Conservation (phyloP, 1,140 invertebrate genomes). For the Drosophila bifasciata region DNA sequence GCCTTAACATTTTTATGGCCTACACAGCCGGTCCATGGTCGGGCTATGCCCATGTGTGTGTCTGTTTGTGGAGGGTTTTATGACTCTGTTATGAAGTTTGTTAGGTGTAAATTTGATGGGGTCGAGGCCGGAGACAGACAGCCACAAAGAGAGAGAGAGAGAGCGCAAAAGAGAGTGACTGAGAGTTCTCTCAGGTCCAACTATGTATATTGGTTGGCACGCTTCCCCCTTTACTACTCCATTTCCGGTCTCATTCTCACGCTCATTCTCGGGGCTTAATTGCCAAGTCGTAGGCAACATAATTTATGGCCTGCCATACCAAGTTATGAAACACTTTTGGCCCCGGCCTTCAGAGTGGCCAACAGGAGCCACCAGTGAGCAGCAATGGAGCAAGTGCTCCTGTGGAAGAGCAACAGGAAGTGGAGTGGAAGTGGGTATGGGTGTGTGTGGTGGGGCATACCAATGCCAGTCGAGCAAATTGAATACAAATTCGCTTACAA, state of each 20-base stretch:
- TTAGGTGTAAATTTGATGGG: constrained; percentile 80
- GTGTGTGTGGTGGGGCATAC: background rate
- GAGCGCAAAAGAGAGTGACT: constrained; percentile 6
- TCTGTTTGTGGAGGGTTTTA: constrained; percentile 50
- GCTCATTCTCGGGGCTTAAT: constrained; percentile 48
- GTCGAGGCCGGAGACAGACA: constrained; percentile 32
- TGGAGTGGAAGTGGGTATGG: background rate
- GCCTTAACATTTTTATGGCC: constrained; percentile 69
- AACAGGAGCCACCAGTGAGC: constrained; percentile 15
- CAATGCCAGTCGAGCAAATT: constrained; percentile 51
- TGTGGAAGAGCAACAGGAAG: background rate
- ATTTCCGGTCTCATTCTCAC: background rate
- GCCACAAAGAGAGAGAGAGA: constrained; percentile 20
- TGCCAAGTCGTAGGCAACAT: constrained; percentile 77
- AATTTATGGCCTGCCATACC: constrained; percentile 69
- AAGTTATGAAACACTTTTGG: constrained; percentile 55
- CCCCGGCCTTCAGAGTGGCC: background rate
- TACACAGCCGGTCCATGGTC: constrained; percentile 13
- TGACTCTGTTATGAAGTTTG: constrained; percentile 81
- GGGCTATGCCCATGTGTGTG: background rate
- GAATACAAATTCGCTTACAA: constrained; percentile 79
- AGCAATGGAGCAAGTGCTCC: background rate
- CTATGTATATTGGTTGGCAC: constrained; percentile 56
- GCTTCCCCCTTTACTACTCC: constrained; percentile 29
- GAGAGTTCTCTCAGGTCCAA: constrained; percentile 12